Base-by-base conservation (phyloP, 2,113 vertebrate species). In the Eleginops maclovinus region DNA sequence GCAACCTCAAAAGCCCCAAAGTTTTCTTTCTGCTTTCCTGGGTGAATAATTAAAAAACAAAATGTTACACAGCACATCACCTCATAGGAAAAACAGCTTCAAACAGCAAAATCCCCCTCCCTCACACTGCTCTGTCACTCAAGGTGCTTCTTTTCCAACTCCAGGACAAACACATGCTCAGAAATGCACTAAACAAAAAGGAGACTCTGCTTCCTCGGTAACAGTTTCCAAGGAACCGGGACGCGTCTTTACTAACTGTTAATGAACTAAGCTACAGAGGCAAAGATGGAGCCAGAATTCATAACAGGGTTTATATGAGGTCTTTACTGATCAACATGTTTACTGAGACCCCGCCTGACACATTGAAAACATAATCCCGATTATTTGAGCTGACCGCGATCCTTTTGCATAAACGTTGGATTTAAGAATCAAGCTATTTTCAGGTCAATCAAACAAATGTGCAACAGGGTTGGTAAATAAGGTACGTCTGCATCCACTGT, bases 161-260 rank as follows among this genome's bases (percentile, higher is more conserved):
- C 67, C 78, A 87, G 64, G 43, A 66, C 40, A 75, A 51, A 73
- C 55, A 79, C 31, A 62, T 53, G 28, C 81, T 74, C 63, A 86
- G 55, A 84, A 82, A 77, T 67, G 51, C 40, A 63, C 75, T 1
- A 51, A 77, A 72, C 70, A 60, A 51, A 65, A 76, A 9, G 65
- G 66, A 77, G 83, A 82, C 75, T 70, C 77, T 47, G 88, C 88
- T 87, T 26, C 90, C 82, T 61, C 74, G 79, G 85, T 43, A 91
- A 93, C 87, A 11, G 91, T 93, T 91, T 44, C 86, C 64, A 73
- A 3, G 75, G 89, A 79, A 79, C 88, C 78, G 59, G 11, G 60
- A 19, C 3, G 77, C 22, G 44, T 88, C 82, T 79, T 40, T 15
- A 61, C 78, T 66, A 73, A 53, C 75, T 58, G 66, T 76, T 82